These are phyloP conservation scores for Girardinus metallicus DNA, from an alignment of 2,797 vertebrate species.

Conservation along the genomic window DNA sequence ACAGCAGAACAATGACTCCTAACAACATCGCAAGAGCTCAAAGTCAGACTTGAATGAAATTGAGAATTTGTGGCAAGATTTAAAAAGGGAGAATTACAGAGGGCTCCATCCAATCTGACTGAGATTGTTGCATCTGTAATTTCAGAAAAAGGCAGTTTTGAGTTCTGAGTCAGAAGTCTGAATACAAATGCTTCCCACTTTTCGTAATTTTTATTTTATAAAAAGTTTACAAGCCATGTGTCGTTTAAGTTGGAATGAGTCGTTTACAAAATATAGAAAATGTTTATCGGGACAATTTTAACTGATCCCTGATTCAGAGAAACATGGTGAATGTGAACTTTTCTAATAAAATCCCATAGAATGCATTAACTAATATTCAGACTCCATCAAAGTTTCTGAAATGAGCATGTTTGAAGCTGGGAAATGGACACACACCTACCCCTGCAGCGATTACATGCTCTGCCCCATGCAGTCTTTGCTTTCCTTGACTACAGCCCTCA, in stretches of 20 bases:
- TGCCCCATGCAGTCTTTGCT: neutral
- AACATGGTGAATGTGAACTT: neutral
- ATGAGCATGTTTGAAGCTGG: neutral
- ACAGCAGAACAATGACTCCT: neutral
- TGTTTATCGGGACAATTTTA: neutral
- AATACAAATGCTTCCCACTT: neutral
- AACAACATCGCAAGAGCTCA: neutral
- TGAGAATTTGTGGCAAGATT: neutral
- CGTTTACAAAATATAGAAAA: neutral
- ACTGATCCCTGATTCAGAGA: neutral
- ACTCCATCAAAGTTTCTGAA: neutral
- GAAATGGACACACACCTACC: neutral
- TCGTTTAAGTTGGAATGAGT: neutral
- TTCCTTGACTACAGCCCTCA: constrained; percentile 20
- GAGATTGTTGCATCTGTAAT: neutral
- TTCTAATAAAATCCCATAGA: neutral
- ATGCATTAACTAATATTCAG: neutral
- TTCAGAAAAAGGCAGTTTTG: neutral
- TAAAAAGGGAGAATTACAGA: neutral
- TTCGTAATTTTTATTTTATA: neutral
- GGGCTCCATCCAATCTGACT: neutral
- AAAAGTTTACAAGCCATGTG: neutral
- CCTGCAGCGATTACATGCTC: constrained; percentile 12
- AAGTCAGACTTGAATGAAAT: neutral
- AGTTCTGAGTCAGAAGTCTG: neutral